Evolutionary conservation across 1,140 invertebrate species (phyloP).

Genomic region (Cryptotermes secundus): DNA sequence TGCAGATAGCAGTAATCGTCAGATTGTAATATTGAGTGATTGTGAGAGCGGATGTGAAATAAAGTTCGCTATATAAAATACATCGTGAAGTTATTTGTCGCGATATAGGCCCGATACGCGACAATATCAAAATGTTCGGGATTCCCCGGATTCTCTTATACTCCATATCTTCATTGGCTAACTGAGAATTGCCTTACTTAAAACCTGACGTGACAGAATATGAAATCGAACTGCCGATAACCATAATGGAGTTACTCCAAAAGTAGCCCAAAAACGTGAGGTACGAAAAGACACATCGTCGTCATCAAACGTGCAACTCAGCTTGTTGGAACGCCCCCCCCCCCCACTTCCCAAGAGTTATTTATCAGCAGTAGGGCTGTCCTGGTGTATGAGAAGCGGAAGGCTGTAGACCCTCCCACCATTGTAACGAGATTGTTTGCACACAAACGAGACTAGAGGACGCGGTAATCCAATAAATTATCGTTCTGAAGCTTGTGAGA

Average conservation of each 20-base stretch:
- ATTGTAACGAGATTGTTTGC: neutral
- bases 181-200: neutral
- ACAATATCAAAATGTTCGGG: too few relatives aligned
- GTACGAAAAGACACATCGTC: neutral
- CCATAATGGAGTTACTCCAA: neutral
- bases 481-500: neutral
- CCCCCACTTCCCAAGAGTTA: neutral
- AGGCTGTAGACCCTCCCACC: neutral
- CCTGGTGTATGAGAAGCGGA: neutral
- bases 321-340: neutral
- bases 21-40: too few relatives aligned
- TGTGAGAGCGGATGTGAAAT: too few relatives aligned
- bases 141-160: too few relatives aligned
- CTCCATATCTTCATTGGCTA: too few relatives aligned
- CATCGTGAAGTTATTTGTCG: too few relatives aligned
- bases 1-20: too few relatives aligned
- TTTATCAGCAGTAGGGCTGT: neutral
- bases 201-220: neutral
- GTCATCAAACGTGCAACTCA: neutral
- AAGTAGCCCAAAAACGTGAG: neutral
- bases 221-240: neutral
- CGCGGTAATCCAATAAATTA: slow-evolving; percentile 10
- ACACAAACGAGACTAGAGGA: neutral
- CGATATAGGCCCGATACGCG: too few relatives aligned
- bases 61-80: too few relatives aligned